Evolutionary conservation across 2,797 vertebrate species (phyloP).

Genomic region (Pogonophryne albipinna): DNA sequence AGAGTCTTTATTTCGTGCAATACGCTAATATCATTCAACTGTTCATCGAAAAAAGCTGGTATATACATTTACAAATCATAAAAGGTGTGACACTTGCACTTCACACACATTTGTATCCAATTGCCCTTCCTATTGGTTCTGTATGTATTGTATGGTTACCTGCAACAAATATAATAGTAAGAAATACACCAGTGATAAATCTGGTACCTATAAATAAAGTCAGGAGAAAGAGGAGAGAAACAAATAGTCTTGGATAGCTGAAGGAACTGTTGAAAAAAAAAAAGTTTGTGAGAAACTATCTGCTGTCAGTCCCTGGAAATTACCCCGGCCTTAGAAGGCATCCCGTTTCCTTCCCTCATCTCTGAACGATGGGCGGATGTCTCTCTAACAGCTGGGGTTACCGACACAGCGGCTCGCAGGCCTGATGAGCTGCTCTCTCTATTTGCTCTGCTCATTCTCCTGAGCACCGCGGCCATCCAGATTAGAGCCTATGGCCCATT

Average conservation of each 20-base stretch:
- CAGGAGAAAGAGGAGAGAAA: constrained; percentile 12
- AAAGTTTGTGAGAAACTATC: constrained; percentile 51
- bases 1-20: constrained; percentile 1
- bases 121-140: not conserved
- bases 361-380: constrained; percentile 70
- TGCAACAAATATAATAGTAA: not conserved
- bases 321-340: constrained; percentile 46
- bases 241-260: constrained; percentile 32
- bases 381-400: constrained; percentile 79
- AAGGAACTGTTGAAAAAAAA: constrained; percentile 17
- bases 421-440: constrained; percentile 77
- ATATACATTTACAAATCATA: not conserved
- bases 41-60: not conserved
- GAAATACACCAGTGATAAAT: constrained; percentile 6
- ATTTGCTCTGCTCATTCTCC: constrained; percentile 77
- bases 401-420: constrained; percentile 57
- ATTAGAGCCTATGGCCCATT: constrained; percentile 87
- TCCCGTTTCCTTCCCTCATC: constrained; percentile 61
- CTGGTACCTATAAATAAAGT: not conserved
- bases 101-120: not conserved
- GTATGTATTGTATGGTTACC: not conserved
- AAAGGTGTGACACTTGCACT: not conserved
- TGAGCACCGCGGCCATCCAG: constrained; percentile 76
- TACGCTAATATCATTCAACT: not conserved
- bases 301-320: constrained; percentile 62